These are phyloP conservation scores for Scylla paramamosain DNA, from an alignment of 1,140 invertebrate species.

Conservation along the genomic window DNA sequence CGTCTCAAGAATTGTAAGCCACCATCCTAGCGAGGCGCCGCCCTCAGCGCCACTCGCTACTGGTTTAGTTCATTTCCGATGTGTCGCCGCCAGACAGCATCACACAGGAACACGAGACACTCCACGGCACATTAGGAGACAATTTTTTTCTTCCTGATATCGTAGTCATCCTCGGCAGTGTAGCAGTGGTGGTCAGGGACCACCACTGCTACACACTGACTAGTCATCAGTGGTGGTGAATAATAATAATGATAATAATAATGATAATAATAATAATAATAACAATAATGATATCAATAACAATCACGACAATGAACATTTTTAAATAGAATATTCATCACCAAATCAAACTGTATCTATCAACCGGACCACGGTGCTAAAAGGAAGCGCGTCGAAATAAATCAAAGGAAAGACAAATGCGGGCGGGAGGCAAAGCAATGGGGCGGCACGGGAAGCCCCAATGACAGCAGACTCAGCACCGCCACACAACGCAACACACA, in stretches of 20 bases:
- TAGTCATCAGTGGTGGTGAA: background rate
- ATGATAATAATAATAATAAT: background rate
- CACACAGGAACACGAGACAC: background rate
- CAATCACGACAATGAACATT: background rate
- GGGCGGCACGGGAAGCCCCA: too few species aligned
- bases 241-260: background rate
- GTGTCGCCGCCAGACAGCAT: background rate
- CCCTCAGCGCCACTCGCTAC: background rate
- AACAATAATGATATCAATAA: background rate
- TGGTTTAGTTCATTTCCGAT: background rate
- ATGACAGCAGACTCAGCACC: too few species aligned
- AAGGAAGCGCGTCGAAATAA: too few species aligned
- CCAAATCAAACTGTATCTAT: too few species aligned
- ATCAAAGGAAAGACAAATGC: too few species aligned
- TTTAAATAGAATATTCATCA: too few species aligned
- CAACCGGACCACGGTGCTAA: too few species aligned
- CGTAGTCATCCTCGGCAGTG: background rate
- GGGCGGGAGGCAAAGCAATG: too few species aligned
- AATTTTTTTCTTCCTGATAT: background rate
- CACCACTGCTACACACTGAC: background rate
- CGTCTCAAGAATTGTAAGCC: background rate
- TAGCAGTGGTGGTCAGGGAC: too few species aligned
- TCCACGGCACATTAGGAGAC: background rate
- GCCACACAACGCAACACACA: too few species aligned
- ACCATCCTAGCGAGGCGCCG: background rate